A percentile compares a stretch with the other conserved stretches of the same genome.
Conservation (phyloP, 2,888 invertebrate genomes). For the Scaptodrosophila latifasciaeformis region DNA sequence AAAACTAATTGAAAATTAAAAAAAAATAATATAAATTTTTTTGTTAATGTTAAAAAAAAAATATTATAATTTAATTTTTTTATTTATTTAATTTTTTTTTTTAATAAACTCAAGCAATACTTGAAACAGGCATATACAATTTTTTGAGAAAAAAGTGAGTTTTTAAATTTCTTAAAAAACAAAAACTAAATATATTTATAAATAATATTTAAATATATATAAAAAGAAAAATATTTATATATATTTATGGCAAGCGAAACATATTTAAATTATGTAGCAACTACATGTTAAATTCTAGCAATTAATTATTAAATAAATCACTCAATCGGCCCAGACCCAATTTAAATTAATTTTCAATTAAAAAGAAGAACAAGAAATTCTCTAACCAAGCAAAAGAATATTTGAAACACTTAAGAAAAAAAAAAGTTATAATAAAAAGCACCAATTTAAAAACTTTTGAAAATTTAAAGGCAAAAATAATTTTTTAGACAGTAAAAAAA, state of each 20-base stretch:
- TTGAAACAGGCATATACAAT: constrained; percentile 27
- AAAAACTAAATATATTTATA: neutral
- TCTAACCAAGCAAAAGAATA: neutral
- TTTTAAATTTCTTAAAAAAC: no score
- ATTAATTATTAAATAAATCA: constrained; percentile 32
- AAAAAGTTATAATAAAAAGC: neutral
- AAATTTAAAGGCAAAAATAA: neutral
- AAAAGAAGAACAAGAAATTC: constrained; percentile 1
- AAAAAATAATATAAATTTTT: constrained; percentile 11
- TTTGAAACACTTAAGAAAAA: constrained; percentile 1
- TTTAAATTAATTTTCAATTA: neutral
- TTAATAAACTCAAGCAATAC: constrained; percentile 35
- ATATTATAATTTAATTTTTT: constrained; percentile 2
- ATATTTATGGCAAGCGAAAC: constrained; percentile 27
- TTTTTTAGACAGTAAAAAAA: neutral
- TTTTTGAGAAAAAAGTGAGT: constrained; percentile 14
- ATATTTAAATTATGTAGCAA: constrained; percentile 65
- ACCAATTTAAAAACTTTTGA: no score
- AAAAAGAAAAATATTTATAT: constrained; percentile 4
- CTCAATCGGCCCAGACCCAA: no score
- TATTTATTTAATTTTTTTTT: neutral
- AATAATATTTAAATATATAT: neutral
- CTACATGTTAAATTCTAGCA: constrained; percentile 62
- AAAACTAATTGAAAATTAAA: constrained; percentile 55
- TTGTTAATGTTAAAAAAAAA: neutral